Percentiles rank a stretch among this genome's conserved stretches.
Conservation (phyloP, 2,113 vertebrate species). For the Macquaria ambigua region DNA sequence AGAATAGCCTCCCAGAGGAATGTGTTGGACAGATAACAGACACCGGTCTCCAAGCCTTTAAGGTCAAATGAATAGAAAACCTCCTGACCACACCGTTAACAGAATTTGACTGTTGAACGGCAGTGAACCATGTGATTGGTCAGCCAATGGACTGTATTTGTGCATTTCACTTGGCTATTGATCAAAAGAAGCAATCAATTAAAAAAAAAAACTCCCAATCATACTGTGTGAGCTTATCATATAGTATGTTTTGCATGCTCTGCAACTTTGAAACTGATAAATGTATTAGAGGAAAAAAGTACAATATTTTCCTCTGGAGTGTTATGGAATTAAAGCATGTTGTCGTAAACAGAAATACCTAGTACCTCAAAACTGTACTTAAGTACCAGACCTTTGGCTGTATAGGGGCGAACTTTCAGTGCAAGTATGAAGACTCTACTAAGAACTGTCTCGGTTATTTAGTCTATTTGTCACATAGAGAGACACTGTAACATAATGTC, state of each 20-base stretch:
- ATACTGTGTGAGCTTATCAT: slow-evolving; percentile 35
- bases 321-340: slow-evolving; percentile 5
- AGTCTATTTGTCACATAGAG: background rate
- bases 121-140: slow-evolving; percentile 76
- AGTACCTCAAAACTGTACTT: slow-evolving; percentile 14
- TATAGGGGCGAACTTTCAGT: background rate
- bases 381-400: slow-evolving; percentile 8
- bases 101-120: slow-evolving; percentile 57
- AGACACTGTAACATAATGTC: background rate
- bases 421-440: background rate
- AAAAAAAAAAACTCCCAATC: slow-evolving; percentile 27
- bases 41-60: slow-evolving; percentile 50
- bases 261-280: slow-evolving; percentile 62
- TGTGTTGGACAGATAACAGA: slow-evolving; percentile 72
- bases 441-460: background rate
- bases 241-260: slow-evolving; percentile 28
- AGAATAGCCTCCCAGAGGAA: slow-evolving; percentile 65
- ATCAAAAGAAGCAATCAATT: slow-evolving; percentile 65
- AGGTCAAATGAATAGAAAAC: slow-evolving; percentile 44
- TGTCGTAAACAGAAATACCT: slow-evolving; percentile 22
- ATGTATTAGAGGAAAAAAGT: slow-evolving; percentile 23
- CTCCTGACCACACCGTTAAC: slow-evolving; percentile 70
- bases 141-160: slow-evolving; percentile 37
- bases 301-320: slow-evolving; percentile 26
- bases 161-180: slow-evolving; percentile 58